phyloP scores from a whole-genome alignment of 2,797 vertebrate species.

The Austrolebias charrua region DNA sequence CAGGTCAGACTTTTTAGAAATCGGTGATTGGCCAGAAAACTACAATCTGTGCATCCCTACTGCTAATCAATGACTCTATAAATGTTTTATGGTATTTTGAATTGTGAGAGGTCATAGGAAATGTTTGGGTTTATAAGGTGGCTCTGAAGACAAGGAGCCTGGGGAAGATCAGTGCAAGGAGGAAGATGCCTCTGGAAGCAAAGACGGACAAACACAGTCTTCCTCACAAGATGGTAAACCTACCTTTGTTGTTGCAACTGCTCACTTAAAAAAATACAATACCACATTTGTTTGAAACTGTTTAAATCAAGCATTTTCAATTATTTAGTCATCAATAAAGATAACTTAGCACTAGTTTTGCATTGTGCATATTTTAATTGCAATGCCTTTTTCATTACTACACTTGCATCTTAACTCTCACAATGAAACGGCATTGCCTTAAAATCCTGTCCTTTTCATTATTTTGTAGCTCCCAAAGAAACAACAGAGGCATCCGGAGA shows the following conservation, averaged over 20 bases:
- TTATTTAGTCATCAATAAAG: no score
- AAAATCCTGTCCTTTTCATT: conserved; percentile 9
- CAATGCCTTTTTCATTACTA: not conserved
- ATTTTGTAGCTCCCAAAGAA: conserved; percentile 62
- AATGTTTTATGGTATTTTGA: not conserved
- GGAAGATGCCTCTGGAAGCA: conserved; percentile 59
- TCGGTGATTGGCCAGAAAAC: no score
- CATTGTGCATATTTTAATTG: not conserved
- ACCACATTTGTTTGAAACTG: no score
- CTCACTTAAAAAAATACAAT: not conserved
- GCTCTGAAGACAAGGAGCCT: conserved; percentile 70
- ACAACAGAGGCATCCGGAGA: conserved; percentile 63
- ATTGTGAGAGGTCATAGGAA: not conserved
- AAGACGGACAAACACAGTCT: conserved; percentile 59
- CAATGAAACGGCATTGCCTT: conserved; percentile 8
- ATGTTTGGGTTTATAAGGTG: conserved; percentile 53
- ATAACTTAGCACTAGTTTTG: not conserved
- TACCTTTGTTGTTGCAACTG: not conserved
- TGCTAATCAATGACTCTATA: not conserved
- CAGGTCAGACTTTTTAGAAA: no score
- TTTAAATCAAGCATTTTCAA: not conserved
- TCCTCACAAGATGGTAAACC: conserved; percentile 62
- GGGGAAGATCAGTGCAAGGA: conserved; percentile 63
- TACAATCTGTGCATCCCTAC: no score
- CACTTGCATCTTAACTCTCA: conserved; percentile 16